phyloP scores from a whole-genome alignment of 2,797 vertebrate genomes.

The Typhlichthys eigenmanni region DNA sequence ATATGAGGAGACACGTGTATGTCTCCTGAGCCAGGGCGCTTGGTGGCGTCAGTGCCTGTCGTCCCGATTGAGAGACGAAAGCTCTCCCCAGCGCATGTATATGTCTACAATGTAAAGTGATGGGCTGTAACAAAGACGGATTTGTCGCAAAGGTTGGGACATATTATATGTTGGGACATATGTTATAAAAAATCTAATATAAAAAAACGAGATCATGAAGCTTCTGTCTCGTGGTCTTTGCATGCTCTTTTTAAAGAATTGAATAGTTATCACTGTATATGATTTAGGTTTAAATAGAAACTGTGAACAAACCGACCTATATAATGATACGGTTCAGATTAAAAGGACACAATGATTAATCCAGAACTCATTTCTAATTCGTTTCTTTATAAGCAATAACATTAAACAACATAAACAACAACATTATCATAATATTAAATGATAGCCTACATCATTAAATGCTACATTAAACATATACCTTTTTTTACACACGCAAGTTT shows the following conservation, averaged over 20 bases:
- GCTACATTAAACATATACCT: too few species aligned
- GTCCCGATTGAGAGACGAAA: slow-evolving; percentile 58
- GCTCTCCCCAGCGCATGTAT: slow-evolving; percentile 51
- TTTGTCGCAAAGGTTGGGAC: slow-evolving; percentile 44
- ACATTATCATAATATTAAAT: too few species aligned
- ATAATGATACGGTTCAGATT: slow-evolving; percentile 17
- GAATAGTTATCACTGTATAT: neutral
- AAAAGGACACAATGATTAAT: slow-evolving; percentile 2
- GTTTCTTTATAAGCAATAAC: neutral
- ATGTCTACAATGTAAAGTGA: slow-evolving; percentile 16
- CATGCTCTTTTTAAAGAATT: neutral
- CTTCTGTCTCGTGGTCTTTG: too few species aligned
- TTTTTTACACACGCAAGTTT: neutral
- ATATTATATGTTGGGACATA: slow-evolving; percentile 17
- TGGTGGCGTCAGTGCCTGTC: slow-evolving; percentile 65
- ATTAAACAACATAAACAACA: too few species aligned
- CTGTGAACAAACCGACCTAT: slow-evolving; percentile 17
- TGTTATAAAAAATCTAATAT: neutral
- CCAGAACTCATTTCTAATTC: neutral
- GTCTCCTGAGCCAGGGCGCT: slow-evolving; percentile 74
- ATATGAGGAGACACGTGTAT: slow-evolving; percentile 86
- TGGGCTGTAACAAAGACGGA: slow-evolving; percentile 40
- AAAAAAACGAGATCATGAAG: neutral
- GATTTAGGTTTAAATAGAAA: slow-evolving; percentile 14
- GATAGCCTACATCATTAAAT: neutral